phyloP scores from a whole-genome alignment of 2,888 invertebrate species.

The Chloroclysta siterata region DNA sequence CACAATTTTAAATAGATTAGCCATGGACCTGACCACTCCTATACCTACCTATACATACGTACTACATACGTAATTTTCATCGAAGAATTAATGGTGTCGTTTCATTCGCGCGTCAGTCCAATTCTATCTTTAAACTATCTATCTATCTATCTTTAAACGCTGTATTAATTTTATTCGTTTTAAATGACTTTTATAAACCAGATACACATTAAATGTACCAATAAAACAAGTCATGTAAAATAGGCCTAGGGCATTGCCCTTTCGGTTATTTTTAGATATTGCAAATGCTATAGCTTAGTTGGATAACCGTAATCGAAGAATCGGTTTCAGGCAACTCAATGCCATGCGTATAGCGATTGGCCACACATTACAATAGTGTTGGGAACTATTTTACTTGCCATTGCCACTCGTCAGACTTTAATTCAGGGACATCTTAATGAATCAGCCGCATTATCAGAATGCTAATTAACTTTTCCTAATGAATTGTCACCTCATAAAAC shows the following conservation, averaged over 20 bases:
- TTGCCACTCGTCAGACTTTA: background rate
- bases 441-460: constrained; percentile 17
- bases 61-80: background rate
- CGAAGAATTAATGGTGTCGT: constrained; percentile 1
- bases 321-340: background rate
- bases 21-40: constrained; percentile 26
- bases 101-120: constrained; percentile 13
- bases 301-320: constrained; percentile 9
- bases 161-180: background rate
- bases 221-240: constrained; percentile 9
- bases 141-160: background rate
- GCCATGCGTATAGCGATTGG: background rate
- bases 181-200: background rate
- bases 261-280: constrained; percentile 19
- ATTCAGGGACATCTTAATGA: constrained; percentile 7
- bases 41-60: background rate
- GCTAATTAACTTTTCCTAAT: constrained; percentile 21
- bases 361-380: constrained; percentile 19
- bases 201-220: background rate
- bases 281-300: constrained; percentile 16
- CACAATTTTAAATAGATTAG: constrained; percentile 21
- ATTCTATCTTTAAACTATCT: too few species aligned
- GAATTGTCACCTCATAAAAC: constrained; percentile 9
- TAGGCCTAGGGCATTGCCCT: constrained; percentile 11
- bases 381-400: constrained; percentile 1